Evolutionary conservation across 2,113 vertebrate species (phyloP).

Genomic region (Antechinus stuartii): DNA sequence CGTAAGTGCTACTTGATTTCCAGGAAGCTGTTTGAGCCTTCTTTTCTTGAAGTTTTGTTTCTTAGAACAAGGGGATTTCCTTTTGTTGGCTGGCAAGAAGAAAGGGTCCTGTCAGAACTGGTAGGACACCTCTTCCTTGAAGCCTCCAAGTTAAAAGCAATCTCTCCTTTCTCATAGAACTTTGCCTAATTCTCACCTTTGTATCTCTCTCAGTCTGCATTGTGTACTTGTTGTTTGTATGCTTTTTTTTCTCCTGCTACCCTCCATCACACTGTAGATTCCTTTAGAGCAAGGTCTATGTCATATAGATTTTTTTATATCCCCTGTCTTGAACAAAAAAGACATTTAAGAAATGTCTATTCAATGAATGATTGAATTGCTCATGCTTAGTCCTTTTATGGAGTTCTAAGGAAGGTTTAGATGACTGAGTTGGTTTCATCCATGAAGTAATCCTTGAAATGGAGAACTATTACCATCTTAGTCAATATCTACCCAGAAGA

Average conservation of each 20-base stretch:
- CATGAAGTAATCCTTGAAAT: neutral
- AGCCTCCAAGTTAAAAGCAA: neutral
- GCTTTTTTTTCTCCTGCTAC: neutral
- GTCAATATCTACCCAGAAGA: neutral
- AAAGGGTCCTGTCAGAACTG: neutral
- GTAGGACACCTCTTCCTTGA: neutral
- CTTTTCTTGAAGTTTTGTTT: slow-evolving; percentile 36
- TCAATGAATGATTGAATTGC: neutral
- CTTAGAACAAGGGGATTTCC: slow-evolving; percentile 3
- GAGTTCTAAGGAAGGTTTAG: neutral
- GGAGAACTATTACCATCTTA: neutral
- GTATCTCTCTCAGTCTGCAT: neutral
- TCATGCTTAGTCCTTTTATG: neutral
- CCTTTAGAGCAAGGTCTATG: neutral
- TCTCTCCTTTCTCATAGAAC: neutral
- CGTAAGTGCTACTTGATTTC: slow-evolving; percentile 53
- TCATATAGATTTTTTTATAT: neutral
- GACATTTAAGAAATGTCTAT: neutral
- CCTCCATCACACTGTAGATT: neutral
- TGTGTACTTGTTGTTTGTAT: neutral
- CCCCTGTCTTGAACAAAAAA: neutral
- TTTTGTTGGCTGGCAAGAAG: slow-evolving; percentile 27
- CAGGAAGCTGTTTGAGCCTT: neutral
- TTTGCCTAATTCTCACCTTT: neutral
- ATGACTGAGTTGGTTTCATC: neutral